Evolutionary conservation across 2,113 vertebrate species (phyloP).

Genomic region (Mixornis gularis): DNA sequence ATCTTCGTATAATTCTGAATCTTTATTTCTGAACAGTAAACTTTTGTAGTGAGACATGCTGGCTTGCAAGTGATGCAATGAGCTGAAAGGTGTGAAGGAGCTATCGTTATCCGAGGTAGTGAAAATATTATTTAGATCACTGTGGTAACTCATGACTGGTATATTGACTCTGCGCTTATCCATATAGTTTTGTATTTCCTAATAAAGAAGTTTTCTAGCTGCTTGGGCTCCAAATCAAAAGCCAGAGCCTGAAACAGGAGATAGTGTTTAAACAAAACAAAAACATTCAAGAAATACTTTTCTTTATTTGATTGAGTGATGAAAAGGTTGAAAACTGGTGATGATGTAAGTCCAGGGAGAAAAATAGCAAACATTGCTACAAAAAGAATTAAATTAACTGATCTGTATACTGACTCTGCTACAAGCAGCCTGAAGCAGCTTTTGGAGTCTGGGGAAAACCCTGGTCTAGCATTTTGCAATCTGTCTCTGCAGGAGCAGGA

Average conservation of each 20-base stretch:
- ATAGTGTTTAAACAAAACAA: not conserved
- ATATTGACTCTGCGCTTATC: not conserved
- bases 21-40: not conserved
- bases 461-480: not conserved
- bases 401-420: not conserved
- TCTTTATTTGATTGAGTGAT: not conserved
- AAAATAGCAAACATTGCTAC: not conserved
- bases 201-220: not conserved
- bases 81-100: not conserved
- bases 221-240: not conserved
- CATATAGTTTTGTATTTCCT: not conserved
- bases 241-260: not conserved
- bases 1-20: not conserved
- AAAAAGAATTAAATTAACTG: not conserved
- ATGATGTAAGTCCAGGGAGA: not conserved
- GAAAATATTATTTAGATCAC: not conserved
- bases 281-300: not conserved
- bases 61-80: not conserved
- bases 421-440: not conserved
- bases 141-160: not conserved
- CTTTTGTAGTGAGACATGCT: not conserved
- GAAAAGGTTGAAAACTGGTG: not conserved
- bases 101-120: not conserved
- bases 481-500: not conserved
- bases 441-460: not conserved